These are phyloP conservation scores for Sternotherus odoratus DNA, from an alignment of 2,797 vertebrate genomes.

Conservation along the genomic window DNA sequence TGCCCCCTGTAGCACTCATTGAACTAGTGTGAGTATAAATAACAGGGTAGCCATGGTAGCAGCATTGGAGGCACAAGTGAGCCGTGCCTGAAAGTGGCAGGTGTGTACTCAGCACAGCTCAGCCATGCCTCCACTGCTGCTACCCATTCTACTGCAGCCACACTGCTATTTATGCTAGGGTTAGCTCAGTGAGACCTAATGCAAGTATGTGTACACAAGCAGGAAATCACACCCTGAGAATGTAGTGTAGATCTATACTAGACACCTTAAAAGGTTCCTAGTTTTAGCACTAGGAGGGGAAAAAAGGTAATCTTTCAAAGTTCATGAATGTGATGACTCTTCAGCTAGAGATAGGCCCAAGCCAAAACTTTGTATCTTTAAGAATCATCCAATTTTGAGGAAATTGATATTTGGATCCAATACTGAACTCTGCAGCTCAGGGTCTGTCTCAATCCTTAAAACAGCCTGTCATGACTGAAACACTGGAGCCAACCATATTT, in stretches of 20 bases:
- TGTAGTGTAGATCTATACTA: neutral
- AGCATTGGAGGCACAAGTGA: too few species aligned
- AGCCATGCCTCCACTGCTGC: too few species aligned
- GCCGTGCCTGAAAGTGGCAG: too few species aligned
- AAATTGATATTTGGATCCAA: neutral
- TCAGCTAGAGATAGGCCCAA: neutral
- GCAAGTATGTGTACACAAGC: too few species aligned
- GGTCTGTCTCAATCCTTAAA: neutral
- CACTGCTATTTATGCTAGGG: too few species aligned
- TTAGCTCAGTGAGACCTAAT: too few species aligned
- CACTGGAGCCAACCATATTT: neutral
- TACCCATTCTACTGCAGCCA: too few species aligned
- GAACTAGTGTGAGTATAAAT: too few species aligned
- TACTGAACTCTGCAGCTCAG: neutral
- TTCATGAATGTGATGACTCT: neutral
- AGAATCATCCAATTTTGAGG: neutral
- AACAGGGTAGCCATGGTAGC: too few species aligned
- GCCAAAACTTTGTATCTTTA: neutral
- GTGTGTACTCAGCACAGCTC: too few species aligned
- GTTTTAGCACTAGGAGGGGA: neutral
- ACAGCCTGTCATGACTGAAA: neutral
- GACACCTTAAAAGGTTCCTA: neutral
- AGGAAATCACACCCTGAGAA: too few species aligned
- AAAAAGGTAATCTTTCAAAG: neutral
- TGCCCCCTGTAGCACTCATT: too few species aligned